These are phyloP conservation scores for Cettia cetti DNA, from an alignment of 2,113 vertebrate species.

Conservation along the genomic window DNA sequence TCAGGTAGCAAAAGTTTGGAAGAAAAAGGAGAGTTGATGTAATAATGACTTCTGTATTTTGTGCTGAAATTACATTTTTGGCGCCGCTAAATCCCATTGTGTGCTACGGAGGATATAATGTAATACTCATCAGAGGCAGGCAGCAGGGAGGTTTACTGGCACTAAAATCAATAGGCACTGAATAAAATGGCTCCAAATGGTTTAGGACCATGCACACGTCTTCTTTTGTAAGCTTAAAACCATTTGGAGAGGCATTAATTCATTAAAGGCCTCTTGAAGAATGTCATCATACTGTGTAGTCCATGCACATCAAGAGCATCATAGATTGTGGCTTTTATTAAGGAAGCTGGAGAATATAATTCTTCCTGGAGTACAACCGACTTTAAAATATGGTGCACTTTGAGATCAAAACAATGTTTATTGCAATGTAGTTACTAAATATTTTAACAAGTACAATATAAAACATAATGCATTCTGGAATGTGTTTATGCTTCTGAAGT, in stretches of 20 bases:
- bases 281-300: constrained; percentile 47
- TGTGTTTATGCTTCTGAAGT: constrained; percentile 1
- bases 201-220: constrained; percentile 61
- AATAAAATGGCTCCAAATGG: constrained; percentile 65
- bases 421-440: constrained; percentile 51
- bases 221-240: constrained; percentile 63
- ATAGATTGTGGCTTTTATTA: constrained; percentile 57
- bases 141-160: constrained; percentile 66
- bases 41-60: constrained; percentile 59
- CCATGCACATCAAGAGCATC: constrained; percentile 31
- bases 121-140: constrained; percentile 60
- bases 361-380: constrained; percentile 29
- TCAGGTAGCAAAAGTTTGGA: not conserved
- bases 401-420: constrained; percentile 53
- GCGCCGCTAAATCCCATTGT: constrained; percentile 53
- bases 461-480: constrained; percentile 37
- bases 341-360: constrained; percentile 35
- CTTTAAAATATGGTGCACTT: constrained; percentile 54
- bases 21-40: constrained; percentile 30
- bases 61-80: constrained; percentile 72
- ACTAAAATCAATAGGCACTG: constrained; percentile 70
- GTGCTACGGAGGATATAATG: constrained; percentile 55
- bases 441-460: constrained; percentile 46
- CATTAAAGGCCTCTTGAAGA: constrained; percentile 65
- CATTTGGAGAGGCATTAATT: constrained; percentile 70